Evolutionary conservation across 2,797 vertebrate genomes (phyloP).

Genomic region (Acanthopagrus latus): DNA sequence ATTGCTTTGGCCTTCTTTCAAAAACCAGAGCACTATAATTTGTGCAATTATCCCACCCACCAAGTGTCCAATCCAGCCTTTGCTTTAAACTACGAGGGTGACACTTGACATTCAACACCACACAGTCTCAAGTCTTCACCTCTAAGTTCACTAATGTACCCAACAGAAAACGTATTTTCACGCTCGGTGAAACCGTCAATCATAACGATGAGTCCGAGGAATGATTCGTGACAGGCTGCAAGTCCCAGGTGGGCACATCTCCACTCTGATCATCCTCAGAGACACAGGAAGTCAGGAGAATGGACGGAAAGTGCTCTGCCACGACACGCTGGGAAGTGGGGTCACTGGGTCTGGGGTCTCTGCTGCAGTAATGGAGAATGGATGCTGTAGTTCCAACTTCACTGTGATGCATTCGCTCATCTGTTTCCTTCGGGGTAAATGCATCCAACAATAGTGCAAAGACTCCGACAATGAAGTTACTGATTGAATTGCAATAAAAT

Average conservation of each 20-base stretch:
- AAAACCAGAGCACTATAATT: slow-evolving; percentile 50
- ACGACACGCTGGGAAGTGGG: slow-evolving; percentile 7
- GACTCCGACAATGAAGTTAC: background rate
- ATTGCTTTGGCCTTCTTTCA: slow-evolving; percentile 49
- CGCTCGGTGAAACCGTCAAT: background rate
- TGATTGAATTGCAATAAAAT: too few species aligned
- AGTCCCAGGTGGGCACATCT: slow-evolving; percentile 17
- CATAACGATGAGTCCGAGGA: slow-evolving; percentile 6
- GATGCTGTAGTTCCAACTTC: background rate
- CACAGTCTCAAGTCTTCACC: slow-evolving; percentile 17
- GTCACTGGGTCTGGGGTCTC: slow-evolving; percentile 19
- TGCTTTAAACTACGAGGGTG: slow-evolving; percentile 11
- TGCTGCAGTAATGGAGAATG: background rate
- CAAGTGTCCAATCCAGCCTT: slow-evolving; percentile 26
- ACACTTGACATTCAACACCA: slow-evolving; percentile 36
- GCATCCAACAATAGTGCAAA: slow-evolving; percentile 1
- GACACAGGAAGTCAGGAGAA: slow-evolving; percentile 48
- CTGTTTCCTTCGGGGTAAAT: slow-evolving; percentile 6
- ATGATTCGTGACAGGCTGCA: background rate
- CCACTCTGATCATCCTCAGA: background rate
- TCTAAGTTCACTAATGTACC: background rate
- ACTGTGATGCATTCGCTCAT: background rate
- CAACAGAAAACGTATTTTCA: slow-evolving; percentile 19
- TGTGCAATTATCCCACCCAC: slow-evolving; percentile 30
- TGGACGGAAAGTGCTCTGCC: slow-evolving; percentile 3